Percentiles rank a stretch among this genome's conserved stretches.
phyloP scores from a whole-genome alignment of 1,140 invertebrate genomes.

The Araneus ventricosus region DNA sequence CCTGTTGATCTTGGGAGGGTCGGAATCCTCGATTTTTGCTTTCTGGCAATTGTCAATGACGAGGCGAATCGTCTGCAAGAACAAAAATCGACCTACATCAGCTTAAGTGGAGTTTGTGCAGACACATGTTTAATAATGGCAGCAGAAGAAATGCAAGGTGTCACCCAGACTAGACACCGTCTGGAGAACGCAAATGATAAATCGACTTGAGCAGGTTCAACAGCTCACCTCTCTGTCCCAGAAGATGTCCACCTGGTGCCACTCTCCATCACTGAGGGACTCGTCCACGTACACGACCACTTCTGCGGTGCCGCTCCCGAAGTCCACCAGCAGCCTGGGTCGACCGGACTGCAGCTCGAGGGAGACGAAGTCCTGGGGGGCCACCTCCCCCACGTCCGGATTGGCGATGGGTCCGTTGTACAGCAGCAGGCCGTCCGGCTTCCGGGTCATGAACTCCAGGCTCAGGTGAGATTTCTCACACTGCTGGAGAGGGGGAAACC shows the following conservation, averaged over 20 bases:
- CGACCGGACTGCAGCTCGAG: conserved; percentile 94
- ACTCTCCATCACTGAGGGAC: conserved; percentile 94
- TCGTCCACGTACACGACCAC: conserved; percentile 92
- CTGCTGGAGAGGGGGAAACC: conserved; percentile 97
- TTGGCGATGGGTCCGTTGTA: conserved; percentile 98
- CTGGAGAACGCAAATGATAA: too few relatives aligned
- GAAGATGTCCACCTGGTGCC: conserved; percentile 97
- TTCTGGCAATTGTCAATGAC: conserved; percentile 95
- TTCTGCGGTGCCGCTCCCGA: conserved; percentile 95
- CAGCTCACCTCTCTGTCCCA: conserved; percentile 91
- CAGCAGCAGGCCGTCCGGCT: conserved; percentile 92
- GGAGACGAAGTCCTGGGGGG: conserved; percentile 91
- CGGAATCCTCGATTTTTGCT: conserved; percentile 86
- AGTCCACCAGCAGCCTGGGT: conserved; percentile 94
- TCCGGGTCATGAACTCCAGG: conserved; percentile 95
- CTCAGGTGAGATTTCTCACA: conserved; percentile 96
- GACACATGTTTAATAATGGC: too few relatives aligned
- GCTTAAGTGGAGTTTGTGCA: too few relatives aligned
- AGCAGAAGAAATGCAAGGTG: too few relatives aligned
- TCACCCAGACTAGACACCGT: too few relatives aligned
- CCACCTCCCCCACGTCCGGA: conserved; percentile 89
- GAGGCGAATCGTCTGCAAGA: conserved; percentile 85
- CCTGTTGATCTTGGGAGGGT: conserved; percentile 90
- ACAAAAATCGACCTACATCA: background rate
- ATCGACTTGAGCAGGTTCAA: too few relatives aligned